Base-by-base conservation (phyloP, 1,140 invertebrate genomes). In the Lineus longissimus region DNA sequence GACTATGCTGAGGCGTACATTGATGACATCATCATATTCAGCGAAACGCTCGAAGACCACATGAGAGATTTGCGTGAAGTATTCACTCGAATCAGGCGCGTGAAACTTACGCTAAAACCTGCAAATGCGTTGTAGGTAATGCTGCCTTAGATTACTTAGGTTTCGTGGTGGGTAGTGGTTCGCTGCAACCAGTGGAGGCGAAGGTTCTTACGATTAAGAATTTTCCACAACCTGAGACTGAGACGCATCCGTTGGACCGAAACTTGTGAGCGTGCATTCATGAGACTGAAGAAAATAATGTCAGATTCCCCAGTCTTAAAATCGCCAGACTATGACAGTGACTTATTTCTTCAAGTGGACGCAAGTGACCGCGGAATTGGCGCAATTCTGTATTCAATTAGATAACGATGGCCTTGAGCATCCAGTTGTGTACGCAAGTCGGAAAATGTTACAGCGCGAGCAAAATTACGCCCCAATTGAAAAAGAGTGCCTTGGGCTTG, bases 321-420 rank as follows among this genome's bases (percentile, higher is more conserved):
- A 71, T 74, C 63, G 69, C 71, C 68, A 47, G 72, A 55, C 79
- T 76, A 64, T 56, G 75, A 11, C 76, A 78, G 69, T 70, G 68
- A 47, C 47, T 72, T 81, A 30, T 65, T 61, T 51, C 41, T 73
- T 40, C 73, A 77, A 36, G 77, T 75, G 0, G 71, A 65, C 60
- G 59, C 65, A 19, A 31, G 45, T 15, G 57, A 58, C 29, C 19
- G 17, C 55, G 57, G 63, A 23, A 29, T n/a, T 11, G 72, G 73
- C 1, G 65, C 62, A 25, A 63, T 72, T 17, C 59, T 75, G 17
- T 19, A 70, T n/a, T 2, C 71, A 74, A 59, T 13, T 13, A 43
- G 59, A 45, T 65, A 64, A n/a, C n/a, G n/a, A n/a, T n/a, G n/a
- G n/a, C n/a, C n/a, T n/a, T n/a, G n/a, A n/a, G n/a, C n/a, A n/a